These are phyloP conservation scores for Caenorhabditis sp. DNA, from an alignment of 2,888 invertebrate genomes.

Conservation along the genomic window DNA sequence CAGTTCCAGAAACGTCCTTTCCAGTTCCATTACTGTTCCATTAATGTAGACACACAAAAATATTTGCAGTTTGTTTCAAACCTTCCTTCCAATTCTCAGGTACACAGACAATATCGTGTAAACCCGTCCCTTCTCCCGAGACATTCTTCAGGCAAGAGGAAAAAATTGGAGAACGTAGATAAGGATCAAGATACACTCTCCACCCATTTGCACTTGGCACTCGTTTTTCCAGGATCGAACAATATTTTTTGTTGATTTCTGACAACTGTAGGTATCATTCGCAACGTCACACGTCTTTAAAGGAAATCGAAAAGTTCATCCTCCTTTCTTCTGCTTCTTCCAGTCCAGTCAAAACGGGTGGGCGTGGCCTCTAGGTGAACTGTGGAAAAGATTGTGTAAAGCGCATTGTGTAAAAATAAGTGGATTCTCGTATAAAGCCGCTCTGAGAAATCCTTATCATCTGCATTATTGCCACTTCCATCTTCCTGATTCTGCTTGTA, in stretches of 20 bases:
- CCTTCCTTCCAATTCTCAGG: too few species aligned
- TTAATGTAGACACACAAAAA: too few species aligned
- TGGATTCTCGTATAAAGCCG: slow-evolving; percentile 45
- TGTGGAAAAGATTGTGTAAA: slow-evolving; percentile 14
- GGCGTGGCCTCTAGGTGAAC: slow-evolving; percentile 26
- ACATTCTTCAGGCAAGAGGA: not conserved
- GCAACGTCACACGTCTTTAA: not conserved
- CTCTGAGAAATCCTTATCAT: slow-evolving; percentile 32
- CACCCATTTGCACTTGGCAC: not conserved
- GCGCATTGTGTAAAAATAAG: slow-evolving; percentile 42
- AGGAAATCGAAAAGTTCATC: not conserved
- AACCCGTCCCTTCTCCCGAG: not conserved
- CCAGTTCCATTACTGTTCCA: too few species aligned
- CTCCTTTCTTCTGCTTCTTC: not conserved
- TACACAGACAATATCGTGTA: not conserved
- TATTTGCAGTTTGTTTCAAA: too few species aligned
- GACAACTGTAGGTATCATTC: too few species aligned
- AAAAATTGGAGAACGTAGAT: not conserved
- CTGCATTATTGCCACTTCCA: slow-evolving; percentile 23
- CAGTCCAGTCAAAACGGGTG: slow-evolving; percentile 4
- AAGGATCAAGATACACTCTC: not conserved
- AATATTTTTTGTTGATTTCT: too few species aligned
- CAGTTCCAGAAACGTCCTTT: too few species aligned
- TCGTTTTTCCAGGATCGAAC: too few species aligned
- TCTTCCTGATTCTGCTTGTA: slow-evolving; percentile 9